phyloP scores from a whole-genome alignment of 2,888 invertebrate species.

The Latrodectus hesperus region DNA sequence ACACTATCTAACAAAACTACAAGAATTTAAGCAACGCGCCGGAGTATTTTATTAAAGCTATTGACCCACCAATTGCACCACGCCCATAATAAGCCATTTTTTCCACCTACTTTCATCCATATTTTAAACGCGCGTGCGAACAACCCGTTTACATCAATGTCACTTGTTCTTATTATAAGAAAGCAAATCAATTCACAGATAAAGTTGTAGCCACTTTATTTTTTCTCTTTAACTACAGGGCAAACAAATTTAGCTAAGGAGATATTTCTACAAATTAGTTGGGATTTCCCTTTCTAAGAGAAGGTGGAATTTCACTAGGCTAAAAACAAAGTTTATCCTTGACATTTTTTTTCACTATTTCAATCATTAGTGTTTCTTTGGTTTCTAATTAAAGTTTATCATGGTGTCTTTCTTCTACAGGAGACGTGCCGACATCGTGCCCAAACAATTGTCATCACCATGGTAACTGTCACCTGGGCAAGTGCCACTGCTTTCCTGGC shows the following conservation, averaged over 20 bases:
- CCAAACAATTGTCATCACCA: slow-evolving; percentile 98
- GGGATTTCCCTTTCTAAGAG: slow-evolving; percentile 3
- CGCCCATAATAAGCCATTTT: slow-evolving; percentile 34
- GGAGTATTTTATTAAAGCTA: neutral
- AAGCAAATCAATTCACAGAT: slow-evolving; percentile 11
- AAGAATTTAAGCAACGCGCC: neutral
- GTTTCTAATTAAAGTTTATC: slow-evolving; percentile 67
- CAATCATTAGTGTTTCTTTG: slow-evolving; percentile 54
- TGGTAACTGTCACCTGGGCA: slow-evolving; percentile 95
- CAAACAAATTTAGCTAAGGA: slow-evolving; percentile 40
- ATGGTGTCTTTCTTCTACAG: slow-evolving; percentile 66
- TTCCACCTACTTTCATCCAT: slow-evolving; percentile 13
- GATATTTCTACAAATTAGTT: slow-evolving; percentile 44
- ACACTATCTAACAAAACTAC: neutral
- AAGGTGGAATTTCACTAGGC: neutral
- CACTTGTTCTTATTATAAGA: neutral
- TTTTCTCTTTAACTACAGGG: slow-evolving; percentile 23
- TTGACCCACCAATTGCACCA: slow-evolving; percentile 16
- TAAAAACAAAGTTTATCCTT: neutral
- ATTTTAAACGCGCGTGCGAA: slow-evolving; percentile 28
- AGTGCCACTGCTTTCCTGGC: slow-evolving; percentile 97
- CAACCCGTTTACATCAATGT: slow-evolving; percentile 43
- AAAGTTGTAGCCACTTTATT: slow-evolving; percentile 1
- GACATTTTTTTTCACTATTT: slow-evolving; percentile 14
- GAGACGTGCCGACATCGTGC: slow-evolving; percentile 78